phyloP scores from a whole-genome alignment of 2,113 vertebrate species.

The Dicerorhinus sumatrensis region DNA sequence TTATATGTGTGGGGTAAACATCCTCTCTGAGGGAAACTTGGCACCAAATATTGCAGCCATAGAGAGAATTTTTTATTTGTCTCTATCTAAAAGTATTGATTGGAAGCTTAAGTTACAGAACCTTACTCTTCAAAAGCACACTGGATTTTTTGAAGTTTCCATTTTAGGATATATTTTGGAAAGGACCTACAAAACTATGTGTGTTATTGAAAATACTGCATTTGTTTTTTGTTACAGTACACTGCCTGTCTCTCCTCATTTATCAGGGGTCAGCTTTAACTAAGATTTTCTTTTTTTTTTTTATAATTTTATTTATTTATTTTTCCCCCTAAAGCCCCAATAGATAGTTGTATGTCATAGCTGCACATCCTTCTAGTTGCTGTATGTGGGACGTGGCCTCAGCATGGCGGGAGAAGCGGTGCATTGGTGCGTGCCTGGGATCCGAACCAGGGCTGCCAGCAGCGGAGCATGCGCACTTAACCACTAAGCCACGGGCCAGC shows the following conservation, averaged over 20 bases:
- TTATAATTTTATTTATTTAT: no score
- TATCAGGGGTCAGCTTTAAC: not conserved
- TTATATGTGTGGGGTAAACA: constrained; percentile 17
- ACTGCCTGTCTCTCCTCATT: not conserved
- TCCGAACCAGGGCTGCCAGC: no score
- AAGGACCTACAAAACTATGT: not conserved
- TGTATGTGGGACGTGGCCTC: no score
- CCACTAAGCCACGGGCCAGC: no score
- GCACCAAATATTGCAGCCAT: not conserved
- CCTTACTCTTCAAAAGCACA: not conserved
- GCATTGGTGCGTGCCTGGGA: no score
- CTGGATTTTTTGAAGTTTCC: not conserved
- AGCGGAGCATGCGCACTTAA: no score
- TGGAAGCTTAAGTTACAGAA: not conserved
- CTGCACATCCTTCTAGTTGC: no score
- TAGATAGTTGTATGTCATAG: no score
- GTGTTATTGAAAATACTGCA: not conserved
- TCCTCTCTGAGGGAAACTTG: not conserved
- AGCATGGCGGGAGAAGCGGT: no score
- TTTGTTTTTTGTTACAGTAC: not conserved
- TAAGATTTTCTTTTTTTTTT: not conserved
- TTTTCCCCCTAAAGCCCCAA: no score
- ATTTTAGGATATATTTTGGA: not conserved
- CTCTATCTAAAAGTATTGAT: not conserved
- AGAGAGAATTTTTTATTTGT: constrained; percentile 48